Base-by-base conservation (phyloP, 2,797 vertebrate species). In the Cercopithecus neglectus region DNA sequence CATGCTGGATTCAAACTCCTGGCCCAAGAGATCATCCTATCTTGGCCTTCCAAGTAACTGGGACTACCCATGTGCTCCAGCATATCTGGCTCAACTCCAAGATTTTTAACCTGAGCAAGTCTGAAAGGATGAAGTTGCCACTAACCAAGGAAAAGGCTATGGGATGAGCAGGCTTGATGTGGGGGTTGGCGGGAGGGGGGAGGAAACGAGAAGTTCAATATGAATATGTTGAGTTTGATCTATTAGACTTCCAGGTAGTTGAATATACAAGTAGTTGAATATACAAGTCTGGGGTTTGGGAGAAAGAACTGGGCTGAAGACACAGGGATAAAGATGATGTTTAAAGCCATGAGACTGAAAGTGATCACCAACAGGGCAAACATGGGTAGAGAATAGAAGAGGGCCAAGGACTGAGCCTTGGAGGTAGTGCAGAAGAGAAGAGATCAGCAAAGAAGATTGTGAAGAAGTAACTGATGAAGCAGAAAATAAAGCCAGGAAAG, bases 401-500 rank as follows among this genome's bases (percentile, higher is more conserved):
- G 19, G 33, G 55, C 19, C 76, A 83, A 96, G 81, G 53, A 72
- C 76, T 10, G 11, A 75, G 67, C 19, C 87, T 86, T 44, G 61
- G 30, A 84, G 12, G 19, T 28, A 8, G 21, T 36, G 0, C 22
- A 67, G n/a, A 57, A 82, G 48, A 89, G 36, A 83, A 86, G 76
- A 16, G 44, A 57, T 41, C 28, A 46, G 89, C 53, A 95, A 89
- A 96, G 61, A n/a, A 67, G 46, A 36, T 1, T 61, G 67, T 80
- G 17, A 92, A 89, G 61, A 92, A 83, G 59, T 44, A 61, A 80
- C 36, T 36, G 17, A 88, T 33, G 28, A 80, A 61, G 19, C 30
- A 80, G 81, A 82, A 95, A 93, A 64, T 41, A 61, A 84, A 89
- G 61, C n/a, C 87, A 83, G 75, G 70, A 79, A 86, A 94, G 80